Evolutionary conservation across 2,113 vertebrate species (phyloP).

Genomic region (Coryphaenoides rupestris): DNA sequence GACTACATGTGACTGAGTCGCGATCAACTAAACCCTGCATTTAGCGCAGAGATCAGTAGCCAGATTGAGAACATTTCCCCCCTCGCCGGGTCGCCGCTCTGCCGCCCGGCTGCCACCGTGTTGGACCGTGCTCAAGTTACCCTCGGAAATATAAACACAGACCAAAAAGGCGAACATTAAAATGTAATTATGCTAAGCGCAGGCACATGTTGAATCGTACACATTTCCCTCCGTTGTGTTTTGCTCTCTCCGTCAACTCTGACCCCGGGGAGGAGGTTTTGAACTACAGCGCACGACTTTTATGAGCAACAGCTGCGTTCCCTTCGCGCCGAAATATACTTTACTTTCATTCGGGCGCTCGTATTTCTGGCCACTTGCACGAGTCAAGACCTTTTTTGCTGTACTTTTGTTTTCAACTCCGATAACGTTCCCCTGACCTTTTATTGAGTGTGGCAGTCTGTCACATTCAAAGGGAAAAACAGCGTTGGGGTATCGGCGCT

Average conservation of each 20-base stretch:
- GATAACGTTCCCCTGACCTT: slow-evolving; percentile 53
- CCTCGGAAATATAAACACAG: slow-evolving; percentile 68
- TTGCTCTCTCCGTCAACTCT: slow-evolving; percentile 59
- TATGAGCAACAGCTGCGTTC: slow-evolving; percentile 63
- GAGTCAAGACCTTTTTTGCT: slow-evolving; percentile 50
- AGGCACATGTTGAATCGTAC: slow-evolving; percentile 70
- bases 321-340: slow-evolving; percentile 53
- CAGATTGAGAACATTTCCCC: background rate
- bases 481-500: slow-evolving; percentile 50
- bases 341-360: slow-evolving; percentile 57
- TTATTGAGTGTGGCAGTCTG: slow-evolving; percentile 58
- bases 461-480: slow-evolving; percentile 20
- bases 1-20: slow-evolving; percentile 49
- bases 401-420: slow-evolving; percentile 52
- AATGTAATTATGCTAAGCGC: slow-evolving; percentile 72
- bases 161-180: slow-evolving; percentile 58
- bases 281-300: slow-evolving; percentile 58
- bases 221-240: slow-evolving; percentile 45
- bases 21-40: slow-evolving; percentile 25
- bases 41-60: slow-evolving; percentile 19
- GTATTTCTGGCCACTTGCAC: slow-evolving; percentile 54
- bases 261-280: slow-evolving; percentile 60
- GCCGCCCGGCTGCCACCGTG: slow-evolving; percentile 3
- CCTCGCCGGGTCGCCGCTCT: background rate
- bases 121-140: slow-evolving; percentile 47